Conservation (phyloP, 2,113 vertebrate species). For the Esox niger region DNA sequence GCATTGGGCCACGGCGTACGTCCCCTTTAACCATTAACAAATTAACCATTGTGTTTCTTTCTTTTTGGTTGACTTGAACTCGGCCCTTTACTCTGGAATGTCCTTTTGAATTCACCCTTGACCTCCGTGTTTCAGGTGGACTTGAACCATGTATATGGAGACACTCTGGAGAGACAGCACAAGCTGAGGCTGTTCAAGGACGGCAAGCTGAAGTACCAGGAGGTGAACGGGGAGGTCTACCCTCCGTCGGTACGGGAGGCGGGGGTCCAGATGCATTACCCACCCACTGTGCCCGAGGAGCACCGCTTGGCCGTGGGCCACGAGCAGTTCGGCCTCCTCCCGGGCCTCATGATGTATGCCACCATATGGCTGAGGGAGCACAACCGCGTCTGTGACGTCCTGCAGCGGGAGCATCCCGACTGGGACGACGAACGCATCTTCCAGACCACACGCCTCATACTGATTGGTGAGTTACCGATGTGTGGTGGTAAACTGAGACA, state of each 20-base stretch:
- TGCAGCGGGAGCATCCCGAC: conserved; percentile 77
- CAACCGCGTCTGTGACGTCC: conserved; percentile 83
- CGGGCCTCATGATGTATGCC: conserved; percentile 85
- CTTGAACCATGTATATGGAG: conserved; percentile 82
- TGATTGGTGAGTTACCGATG: conserved; percentile 75
- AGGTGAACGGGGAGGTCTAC: conserved; percentile 80
- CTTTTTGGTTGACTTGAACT: background rate
- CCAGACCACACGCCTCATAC: conserved; percentile 80
- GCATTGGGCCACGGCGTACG: conserved; percentile 80
- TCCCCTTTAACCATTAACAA: background rate
- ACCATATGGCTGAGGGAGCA: conserved; percentile 87
- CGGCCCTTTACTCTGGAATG: background rate
- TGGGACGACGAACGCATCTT: conserved; percentile 86
- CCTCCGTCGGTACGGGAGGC: conserved; percentile 79
- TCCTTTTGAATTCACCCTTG: background rate
- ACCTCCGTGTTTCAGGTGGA: conserved; percentile 75
- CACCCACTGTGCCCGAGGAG: conserved; percentile 77
- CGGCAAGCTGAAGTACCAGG: conserved; percentile 85
- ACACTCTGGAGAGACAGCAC: conserved; percentile 81
- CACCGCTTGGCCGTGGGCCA: conserved; percentile 82
- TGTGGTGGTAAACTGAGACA: no score
- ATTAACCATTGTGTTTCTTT: background rate
- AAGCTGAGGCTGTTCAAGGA: conserved; percentile 81
- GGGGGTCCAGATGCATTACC: conserved; percentile 82
- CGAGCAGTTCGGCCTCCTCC: conserved; percentile 84